A percentile compares a stretch with the other conserved stretches of the same genome.
Evolutionary conservation across 2,888 invertebrate genomes (phyloP).

Genomic region (Chrysodeixis includens): DNA sequence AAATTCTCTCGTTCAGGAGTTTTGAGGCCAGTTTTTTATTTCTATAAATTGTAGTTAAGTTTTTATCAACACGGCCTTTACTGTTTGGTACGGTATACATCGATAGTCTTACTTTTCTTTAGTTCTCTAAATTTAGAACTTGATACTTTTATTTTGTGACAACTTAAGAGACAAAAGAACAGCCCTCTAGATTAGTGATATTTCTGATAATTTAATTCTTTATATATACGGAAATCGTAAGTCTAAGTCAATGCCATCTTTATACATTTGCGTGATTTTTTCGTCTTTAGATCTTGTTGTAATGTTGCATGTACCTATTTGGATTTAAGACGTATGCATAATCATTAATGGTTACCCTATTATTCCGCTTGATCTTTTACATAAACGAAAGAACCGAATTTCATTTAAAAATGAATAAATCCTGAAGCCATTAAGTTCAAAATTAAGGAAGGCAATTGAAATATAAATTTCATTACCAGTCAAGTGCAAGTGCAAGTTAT

Average conservation of each 20-base stretch:
- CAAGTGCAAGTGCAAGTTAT: background rate
- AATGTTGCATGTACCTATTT: too few species aligned
- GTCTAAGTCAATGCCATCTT: too few species aligned
- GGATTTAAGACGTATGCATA: too few species aligned
- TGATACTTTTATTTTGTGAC: background rate
- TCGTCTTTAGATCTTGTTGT: too few species aligned
- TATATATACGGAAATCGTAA: too few species aligned
- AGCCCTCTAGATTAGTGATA: too few species aligned
- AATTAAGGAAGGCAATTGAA: background rate
- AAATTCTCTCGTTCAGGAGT: conserved; percentile 3
- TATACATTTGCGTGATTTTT: too few species aligned
- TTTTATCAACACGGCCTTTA: conserved; percentile 8
- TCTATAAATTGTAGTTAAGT: background rate
- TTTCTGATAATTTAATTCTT: too few species aligned
- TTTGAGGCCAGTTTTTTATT: conserved; percentile 9
- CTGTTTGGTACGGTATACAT: background rate
- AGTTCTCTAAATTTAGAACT: conserved; percentile 2
- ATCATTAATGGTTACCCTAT: too few species aligned
- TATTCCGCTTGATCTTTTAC: too few species aligned
- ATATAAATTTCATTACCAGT: background rate
- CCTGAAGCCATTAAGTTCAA: background rate
- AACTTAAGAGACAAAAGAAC: background rate
- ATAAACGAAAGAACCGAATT: too few species aligned
- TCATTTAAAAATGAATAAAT: too few species aligned
- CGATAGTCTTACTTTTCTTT: background rate